Evolutionary conservation across 2,113 vertebrate species (phyloP).

Genomic region (Cyprinodon brontotheroides): DNA sequence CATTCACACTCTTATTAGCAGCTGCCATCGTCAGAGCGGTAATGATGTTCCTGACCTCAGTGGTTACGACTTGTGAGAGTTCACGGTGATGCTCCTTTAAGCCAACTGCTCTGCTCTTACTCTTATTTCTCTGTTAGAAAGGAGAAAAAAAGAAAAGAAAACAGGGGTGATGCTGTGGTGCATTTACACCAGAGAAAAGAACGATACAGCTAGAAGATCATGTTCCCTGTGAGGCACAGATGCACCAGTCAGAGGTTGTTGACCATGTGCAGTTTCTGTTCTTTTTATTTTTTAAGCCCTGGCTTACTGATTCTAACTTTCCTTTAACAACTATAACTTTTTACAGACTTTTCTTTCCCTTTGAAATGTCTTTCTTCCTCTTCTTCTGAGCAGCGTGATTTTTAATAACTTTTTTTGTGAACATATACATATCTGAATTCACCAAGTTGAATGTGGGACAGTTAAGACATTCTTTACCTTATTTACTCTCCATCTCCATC

Average conservation of each 20-base stretch:
- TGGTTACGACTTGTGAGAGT: constrained; percentile 42
- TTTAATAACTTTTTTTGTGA: too few species aligned
- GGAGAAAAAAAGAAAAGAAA: constrained; percentile 3
- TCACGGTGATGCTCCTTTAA: constrained; percentile 24
- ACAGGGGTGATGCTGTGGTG: not conserved
- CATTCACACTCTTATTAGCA: constrained; percentile 59
- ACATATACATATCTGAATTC: too few species aligned
- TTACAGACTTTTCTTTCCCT: not conserved
- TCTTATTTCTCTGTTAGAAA: not conserved
- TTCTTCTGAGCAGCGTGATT: too few species aligned
- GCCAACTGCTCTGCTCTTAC: constrained; percentile 28
- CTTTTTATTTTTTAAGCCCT: not conserved
- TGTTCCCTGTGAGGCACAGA: not conserved
- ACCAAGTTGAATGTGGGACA: too few species aligned
- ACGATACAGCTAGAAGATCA: too few species aligned
- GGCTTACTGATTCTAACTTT: not conserved
- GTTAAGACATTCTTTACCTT: not conserved
- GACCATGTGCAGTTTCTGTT: not conserved
- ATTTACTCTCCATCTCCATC: not conserved
- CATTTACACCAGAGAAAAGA: not conserved
- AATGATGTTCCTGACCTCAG: constrained; percentile 58
- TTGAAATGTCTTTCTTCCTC: too few species aligned
- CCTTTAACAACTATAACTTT: not conserved
- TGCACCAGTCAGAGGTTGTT: not conserved
- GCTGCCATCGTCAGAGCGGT: constrained; percentile 45